phyloP scores from a whole-genome alignment of 2,888 invertebrate species.

The Phymatocera aterrima region DNA sequence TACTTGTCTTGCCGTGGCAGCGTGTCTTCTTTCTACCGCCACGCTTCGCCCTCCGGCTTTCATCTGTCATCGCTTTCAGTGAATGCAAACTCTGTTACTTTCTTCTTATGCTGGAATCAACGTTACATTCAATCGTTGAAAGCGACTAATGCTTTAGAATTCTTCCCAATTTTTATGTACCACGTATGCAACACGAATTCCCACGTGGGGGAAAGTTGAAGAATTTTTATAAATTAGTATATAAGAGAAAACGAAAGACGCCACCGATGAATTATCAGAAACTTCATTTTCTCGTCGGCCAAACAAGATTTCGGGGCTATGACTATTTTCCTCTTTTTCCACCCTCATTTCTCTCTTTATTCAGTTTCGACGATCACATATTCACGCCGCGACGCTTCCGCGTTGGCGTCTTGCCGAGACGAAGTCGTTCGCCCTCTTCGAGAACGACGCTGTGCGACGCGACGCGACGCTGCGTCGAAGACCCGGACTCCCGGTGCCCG shows the following conservation, averaged over 20 bases:
- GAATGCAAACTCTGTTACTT: slow-evolving; percentile 35
- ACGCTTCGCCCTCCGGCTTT: neutral
- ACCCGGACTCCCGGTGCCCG: slow-evolving; percentile 24
- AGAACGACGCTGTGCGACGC: no score
- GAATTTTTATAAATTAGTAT: no score
- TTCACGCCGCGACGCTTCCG: slow-evolving; percentile 35
- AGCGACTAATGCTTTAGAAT: no score
- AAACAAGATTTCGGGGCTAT: no score
- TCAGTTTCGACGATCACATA: slow-evolving; percentile 53
- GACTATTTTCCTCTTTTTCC: slow-evolving; percentile 16
- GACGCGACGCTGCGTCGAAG: slow-evolving; percentile 11
- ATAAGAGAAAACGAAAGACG: no score
- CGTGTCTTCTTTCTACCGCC: slow-evolving; percentile 3
- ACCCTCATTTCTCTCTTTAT: slow-evolving; percentile 35
- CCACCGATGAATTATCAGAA: no score
- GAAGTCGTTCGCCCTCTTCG: slow-evolving; percentile 40
- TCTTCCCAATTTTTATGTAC: no score
- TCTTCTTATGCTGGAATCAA: slow-evolving; percentile 42
- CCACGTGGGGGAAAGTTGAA: no score
- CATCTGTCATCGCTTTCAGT: slow-evolving; percentile 28
- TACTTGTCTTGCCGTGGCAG: slow-evolving; percentile 54
- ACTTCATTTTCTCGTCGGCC: neutral
- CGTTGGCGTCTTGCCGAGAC: slow-evolving; percentile 53
- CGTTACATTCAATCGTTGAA: neutral
- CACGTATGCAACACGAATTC: no score